Base-by-base conservation (phyloP, 2,888 invertebrate genomes). In the Hirtodrosophila duncani region DNA sequence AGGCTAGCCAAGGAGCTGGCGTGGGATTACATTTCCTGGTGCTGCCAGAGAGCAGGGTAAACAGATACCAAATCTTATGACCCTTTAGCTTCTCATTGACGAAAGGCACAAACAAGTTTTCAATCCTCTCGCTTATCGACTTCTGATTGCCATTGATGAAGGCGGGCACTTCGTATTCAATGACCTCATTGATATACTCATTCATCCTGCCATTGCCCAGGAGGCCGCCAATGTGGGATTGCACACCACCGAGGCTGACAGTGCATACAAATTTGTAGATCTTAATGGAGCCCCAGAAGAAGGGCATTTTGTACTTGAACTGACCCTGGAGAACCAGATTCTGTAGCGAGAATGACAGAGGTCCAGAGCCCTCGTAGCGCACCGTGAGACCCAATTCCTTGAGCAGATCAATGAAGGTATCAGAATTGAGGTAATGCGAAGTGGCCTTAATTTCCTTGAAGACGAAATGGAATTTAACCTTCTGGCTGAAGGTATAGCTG, bases 261-360 rank as follows among this genome's bases (percentile, higher is more conserved):
- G 53, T 46, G 18, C 67, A 50, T 8, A 81, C 33, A 38, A 85
- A 84, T 1, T 84, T 84, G 41, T 77, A 84, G 41, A 85, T 84
- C 63, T 79, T 81, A 17, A 83, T 74, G 18, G 83, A 83, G 14
- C 85, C 84, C 14, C 72, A 81, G 4, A 85, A 36, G 27, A 80
- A 46, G 26, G 85, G 85, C 71, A 83, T 74, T 61, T 78, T 85
- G 46, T 85, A 85, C 39, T 84, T 84, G 63, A 85, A 84, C 23
- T 72, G 57, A 2, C 85, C 85, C 36, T 75, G 33, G 7, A 85
- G 45, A 2, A 65, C 70, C 0, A 85, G 69, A 59, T 84, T 63
- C 9, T 82, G 53, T 37, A 85, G 49, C 2, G 66, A 21, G 8
- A 85, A 72, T 36, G 78, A 60, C 34, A 85, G 17, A 6, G 80